Evolutionary conservation across 2,888 invertebrate species (phyloP), one percentile per base, ranked within the genome.

Genomic region (Chrysolina haemoptera): DNA sequence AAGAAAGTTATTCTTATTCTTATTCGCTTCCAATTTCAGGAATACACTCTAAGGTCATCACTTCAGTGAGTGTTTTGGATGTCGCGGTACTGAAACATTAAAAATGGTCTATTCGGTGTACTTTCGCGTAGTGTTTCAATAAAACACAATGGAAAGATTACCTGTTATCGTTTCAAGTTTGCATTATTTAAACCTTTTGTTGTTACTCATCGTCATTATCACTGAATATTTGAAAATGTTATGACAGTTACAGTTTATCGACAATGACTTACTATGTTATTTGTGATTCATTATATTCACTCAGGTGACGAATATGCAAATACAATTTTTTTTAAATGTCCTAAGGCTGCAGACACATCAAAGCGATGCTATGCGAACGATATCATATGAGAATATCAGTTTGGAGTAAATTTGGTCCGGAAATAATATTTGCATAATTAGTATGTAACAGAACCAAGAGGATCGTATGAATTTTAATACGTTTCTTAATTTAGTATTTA

Each of bases 261-360:
- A 59, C n/a, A n/a, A 59, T 59, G 59, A 59, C 59, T 59, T n/a
- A n/a, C n/a, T n/a, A 59, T 59, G 59, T 6, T 12, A n/a, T 27
- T 59, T 59, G n/a, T 59, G 59, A 59, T 16, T 59, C 59, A 59
- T 59, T 11, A 43, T 43, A 14, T 43, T 43, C 43, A 43, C 0
- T 12, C 0, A 14, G 9, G 18, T 53, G 18, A 53, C 20, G 10
- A 20, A 20, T 20, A 53, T 53, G 20, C 20, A 53, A 53, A 53
- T 48, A 16, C 8, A 1, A n/a, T 9, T 1, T 35, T 35, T 8
- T 35, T 8, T 3, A 27, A 27, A 35, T 35, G 8, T 8, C 35
- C 35, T 35, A 6, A 3, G 35, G 35, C 35, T 35, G 35, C 35
- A 35, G 35, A 35, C 35, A 35, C 35, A 6, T 35, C 35, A 35